A percentile compares a stretch with the other conserved stretches of the same genome.
These are phyloP conservation scores for Potamarius usumacintae DNA, from an alignment of 2,113 vertebrate genomes.

Conservation along the genomic window DNA sequence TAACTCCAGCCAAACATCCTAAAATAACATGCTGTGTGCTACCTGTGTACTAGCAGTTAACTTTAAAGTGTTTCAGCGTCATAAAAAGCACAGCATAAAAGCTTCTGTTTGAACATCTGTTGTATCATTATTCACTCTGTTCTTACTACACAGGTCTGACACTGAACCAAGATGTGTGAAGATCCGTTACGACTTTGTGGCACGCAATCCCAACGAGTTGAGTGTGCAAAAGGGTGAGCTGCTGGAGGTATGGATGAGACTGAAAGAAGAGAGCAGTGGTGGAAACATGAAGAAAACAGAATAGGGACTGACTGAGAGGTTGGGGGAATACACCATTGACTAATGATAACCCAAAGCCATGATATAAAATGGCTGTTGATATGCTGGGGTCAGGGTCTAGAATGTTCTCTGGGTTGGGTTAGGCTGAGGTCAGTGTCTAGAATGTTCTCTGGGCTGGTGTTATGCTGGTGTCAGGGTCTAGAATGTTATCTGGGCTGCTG, in stretches of 20 bases:
- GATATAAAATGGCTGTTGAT: not conserved
- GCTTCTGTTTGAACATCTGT: not conserved
- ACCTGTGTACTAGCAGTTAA: conserved; percentile 1
- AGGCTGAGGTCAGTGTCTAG: not conserved
- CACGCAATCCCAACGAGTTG: conserved; percentile 88
- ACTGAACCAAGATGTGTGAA: conserved; percentile 80
- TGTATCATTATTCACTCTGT: conserved; percentile 20
- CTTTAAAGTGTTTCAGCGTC: not conserved
- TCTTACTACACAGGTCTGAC: conserved; percentile 71
- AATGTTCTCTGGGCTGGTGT: not conserved
- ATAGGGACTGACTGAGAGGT: not conserved
- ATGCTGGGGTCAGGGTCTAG: not conserved
- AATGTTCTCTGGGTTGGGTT: not conserved
- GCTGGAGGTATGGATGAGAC: conserved; percentile 78
- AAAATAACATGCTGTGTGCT: conserved; percentile 4
- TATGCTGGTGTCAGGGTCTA: too few relatives aligned
- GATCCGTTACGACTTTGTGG: conserved; percentile 91
- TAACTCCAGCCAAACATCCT: not conserved
- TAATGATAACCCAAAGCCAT: not conserved
- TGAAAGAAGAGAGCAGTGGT: conserved; percentile 4
- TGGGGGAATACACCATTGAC: conserved; percentile 12
- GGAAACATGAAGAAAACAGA: not conserved
- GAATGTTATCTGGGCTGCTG: not conserved
- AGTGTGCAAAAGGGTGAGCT: conserved; percentile 90
- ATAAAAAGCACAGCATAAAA: conserved; percentile 6